phyloP scores from a whole-genome alignment of 2,888 invertebrate species.

The Linnaemya vulpina region DNA sequence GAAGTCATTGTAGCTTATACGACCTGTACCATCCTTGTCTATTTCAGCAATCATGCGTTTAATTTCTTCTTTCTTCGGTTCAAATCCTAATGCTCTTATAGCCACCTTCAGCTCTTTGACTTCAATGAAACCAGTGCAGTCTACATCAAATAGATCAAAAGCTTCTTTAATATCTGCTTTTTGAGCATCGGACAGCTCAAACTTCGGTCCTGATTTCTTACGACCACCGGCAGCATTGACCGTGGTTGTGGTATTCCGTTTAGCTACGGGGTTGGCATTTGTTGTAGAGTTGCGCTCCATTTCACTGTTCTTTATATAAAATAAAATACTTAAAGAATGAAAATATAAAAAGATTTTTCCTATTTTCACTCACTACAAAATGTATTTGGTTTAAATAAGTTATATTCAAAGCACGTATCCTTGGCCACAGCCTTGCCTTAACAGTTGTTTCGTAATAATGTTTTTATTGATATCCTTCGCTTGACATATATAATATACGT shows the following conservation, averaged over 20 bases:
- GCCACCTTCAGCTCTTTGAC: slow-evolving; percentile 97
- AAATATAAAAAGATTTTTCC: neutral
- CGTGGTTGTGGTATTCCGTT: slow-evolving; percentile 43
- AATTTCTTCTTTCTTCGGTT: slow-evolving; percentile 98
- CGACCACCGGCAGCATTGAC: slow-evolving; percentile 78
- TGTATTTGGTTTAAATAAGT: slow-evolving; percentile 47
- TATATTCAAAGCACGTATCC: slow-evolving; percentile 51
- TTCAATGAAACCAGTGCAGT: slow-evolving; percentile 94
- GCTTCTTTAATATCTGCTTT: slow-evolving; percentile 97
- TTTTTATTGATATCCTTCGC: slow-evolving; percentile 46
- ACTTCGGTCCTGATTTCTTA: slow-evolving; percentile 89
- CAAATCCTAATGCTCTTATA: slow-evolving; percentile 97
- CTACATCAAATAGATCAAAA: slow-evolving; percentile 96
- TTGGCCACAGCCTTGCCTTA: slow-evolving; percentile 62
- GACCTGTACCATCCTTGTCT: slow-evolving; percentile 93
- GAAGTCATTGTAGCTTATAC: slow-evolving; percentile 94
- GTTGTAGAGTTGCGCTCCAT: slow-evolving; percentile 68
- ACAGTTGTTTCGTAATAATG: slow-evolving; percentile 58
- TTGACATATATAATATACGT: slow-evolving; percentile 12
- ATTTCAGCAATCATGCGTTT: slow-evolving; percentile 96
- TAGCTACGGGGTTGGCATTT: slow-evolving; percentile 44
- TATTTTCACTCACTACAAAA: slow-evolving; percentile 24
- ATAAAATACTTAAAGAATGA: neutral
- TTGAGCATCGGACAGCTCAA: slow-evolving; percentile 94
- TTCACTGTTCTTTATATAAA: neutral